Conservation (phyloP, 2,797 vertebrate genomes). For the Onychomys torridus region DNA sequence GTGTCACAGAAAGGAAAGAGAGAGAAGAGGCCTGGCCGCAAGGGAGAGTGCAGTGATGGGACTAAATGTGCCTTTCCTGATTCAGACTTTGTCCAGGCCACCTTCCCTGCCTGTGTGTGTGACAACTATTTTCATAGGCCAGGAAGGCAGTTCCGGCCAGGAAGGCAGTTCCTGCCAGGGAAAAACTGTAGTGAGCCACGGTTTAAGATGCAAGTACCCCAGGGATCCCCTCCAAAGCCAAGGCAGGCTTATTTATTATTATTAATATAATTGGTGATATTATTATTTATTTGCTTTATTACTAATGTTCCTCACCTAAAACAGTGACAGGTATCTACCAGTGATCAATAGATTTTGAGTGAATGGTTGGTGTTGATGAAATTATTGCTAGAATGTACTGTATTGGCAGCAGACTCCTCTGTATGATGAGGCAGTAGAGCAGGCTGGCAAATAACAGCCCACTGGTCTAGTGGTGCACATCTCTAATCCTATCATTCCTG, state of each 20-base stretch:
- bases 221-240: neutral
- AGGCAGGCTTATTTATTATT: neutral
- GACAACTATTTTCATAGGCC: no score
- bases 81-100: neutral
- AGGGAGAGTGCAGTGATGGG: neutral
- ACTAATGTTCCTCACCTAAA: neutral
- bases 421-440: neutral
- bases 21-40: neutral
- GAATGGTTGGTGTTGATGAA: neutral
- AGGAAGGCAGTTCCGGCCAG: neutral
- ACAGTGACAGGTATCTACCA: neutral
- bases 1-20: neutral
- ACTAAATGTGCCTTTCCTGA: neutral
- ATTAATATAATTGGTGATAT: neutral
- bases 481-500: neutral
- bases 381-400: neutral
- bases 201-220: neutral
- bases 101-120: no score
- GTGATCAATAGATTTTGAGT: neutral
- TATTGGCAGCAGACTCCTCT: neutral
- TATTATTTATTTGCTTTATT: neutral
- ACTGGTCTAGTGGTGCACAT: neutral
- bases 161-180: neutral
- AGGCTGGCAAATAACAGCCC: accelerated
- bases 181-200: neutral